Conservation (phyloP, 2,113 vertebrate species). For the Sylvilagus bachmani region DNA sequence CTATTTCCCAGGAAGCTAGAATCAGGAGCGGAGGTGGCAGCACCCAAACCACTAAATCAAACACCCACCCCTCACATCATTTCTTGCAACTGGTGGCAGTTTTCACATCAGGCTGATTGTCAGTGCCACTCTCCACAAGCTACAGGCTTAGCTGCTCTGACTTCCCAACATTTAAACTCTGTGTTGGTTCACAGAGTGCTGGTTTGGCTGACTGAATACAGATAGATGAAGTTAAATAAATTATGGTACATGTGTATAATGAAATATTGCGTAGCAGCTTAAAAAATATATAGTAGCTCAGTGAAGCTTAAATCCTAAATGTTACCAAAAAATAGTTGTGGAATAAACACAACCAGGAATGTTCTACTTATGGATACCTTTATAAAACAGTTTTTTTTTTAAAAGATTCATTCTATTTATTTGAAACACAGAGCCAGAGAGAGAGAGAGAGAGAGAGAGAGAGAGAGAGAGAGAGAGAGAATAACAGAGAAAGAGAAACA, state of each 20-base stretch:
- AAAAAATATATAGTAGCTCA: background rate
- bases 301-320: conserved; percentile 1
- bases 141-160: background rate
- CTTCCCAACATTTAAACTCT: background rate
- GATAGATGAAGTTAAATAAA: background rate
- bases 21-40: too few relatives aligned
- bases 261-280: background rate
- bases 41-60: too few relatives aligned
- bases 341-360: background rate
- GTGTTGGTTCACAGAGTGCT: background rate
- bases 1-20: too few relatives aligned
- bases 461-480: too few relatives aligned
- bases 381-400: background rate
- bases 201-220: background rate
- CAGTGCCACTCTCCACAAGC: background rate
- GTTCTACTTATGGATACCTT: background rate
- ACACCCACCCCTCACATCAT: background rate
- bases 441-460: too few relatives aligned
- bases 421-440: too few relatives aligned
- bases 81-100: background rate
- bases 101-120: background rate
- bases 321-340: background rate
- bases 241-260: background rate
- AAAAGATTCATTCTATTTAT: too few relatives aligned
- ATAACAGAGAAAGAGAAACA: too few relatives aligned